Base-by-base conservation (phyloP, 2,113 vertebrate genomes). In the Serinus canaria region DNA sequence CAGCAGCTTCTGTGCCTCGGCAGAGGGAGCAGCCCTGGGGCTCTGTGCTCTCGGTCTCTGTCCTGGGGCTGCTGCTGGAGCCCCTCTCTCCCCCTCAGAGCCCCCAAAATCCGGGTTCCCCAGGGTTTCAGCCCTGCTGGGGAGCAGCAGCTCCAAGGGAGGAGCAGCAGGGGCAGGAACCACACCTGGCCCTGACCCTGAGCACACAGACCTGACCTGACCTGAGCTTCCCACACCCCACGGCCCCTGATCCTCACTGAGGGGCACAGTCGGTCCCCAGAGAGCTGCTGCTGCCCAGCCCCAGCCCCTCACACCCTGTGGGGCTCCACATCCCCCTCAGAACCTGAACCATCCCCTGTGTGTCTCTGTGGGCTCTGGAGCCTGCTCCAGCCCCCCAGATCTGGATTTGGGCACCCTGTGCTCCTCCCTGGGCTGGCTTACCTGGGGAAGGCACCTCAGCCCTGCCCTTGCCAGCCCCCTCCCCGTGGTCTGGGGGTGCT, bases 171-270 rank as follows among this genome's bases (percentile, higher is more conserved):
- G 4, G 46, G 24, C 62, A 43, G 62, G 7, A 83, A 47, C 25
- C 44, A 3, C 4, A 2, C 9, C 31, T 16, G 33, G 46, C 49
- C 9, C 0, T 7, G 24, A 2, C 31, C 28, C 64, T 3, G 12
- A 4, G 28, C 28, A 3, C 72, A 4, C 53, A 41, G 23, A 5
- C 12, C 25, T 19, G 3, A 15, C 17, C 22, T 49, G 47, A 49
- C 47, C 30, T 49, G 47, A 49, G 23, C 30, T 3, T 2, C 7
- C 30, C 83, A 0, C 39, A 41, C 39, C 12, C 39, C 10, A 0
- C 0, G 4, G 4, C 6, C 6, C 37, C 31, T 15, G 5, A 28
- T 16, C n/a, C 50, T 4, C 4, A 0, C 0, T 11, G 31, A 64
- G 15, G 39, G 39, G 79, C 66, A 24, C 11, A 12, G 27, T 1